Base-by-base conservation (phyloP, 2,113 vertebrate genomes). In the Prunella fulvescens region DNA sequence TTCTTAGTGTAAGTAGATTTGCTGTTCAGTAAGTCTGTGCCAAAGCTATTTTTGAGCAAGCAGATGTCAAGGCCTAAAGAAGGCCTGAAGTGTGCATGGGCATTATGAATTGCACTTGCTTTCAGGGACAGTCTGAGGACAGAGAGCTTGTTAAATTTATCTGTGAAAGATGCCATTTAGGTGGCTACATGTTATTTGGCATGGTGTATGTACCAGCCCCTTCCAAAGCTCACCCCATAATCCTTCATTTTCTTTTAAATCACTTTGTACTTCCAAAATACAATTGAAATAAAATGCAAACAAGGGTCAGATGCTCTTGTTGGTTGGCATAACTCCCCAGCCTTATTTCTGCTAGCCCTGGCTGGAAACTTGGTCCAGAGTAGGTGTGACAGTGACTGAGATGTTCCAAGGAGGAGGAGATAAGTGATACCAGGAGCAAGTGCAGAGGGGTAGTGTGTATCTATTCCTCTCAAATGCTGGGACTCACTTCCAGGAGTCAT, bases 1-100 rank as follows among this genome's bases (percentile, higher is more conserved):
- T 93, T 94, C 69, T 64, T 86, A 93, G 73, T 93, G 70, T 91
- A 92, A 95, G 85, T 88, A 94, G 89, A 92, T 96, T 94, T 82
- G 65, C 88, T 92, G 31, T 93, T 86, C 72, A 73, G 79, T 88
- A 95, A 67, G 50, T 53, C 53, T 83, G n/a, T 84, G 89, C 91
- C 92, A 96, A 96, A 96, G 58, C 87, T 95, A 47, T 92, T 94
- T 94, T 80, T 73, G 77, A 90, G 72, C 71, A 80, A 94, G 70
- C 93, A 93, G 91, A 96, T 97, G 85, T 93, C 40, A 73, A 80
- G 70, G 47, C 73, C 89, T 86, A 70, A 96, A 84, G 62, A 73
- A 81, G 88, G 65, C 70, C 74, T 71, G 54, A 85, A 93, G 81
- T 39, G 35, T 90, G 50, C 73, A 39, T 24, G 79, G 60, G 42